Evolutionary conservation across 2,888 invertebrate genomes (phyloP).

Genomic region (Thumatha senex): DNA sequence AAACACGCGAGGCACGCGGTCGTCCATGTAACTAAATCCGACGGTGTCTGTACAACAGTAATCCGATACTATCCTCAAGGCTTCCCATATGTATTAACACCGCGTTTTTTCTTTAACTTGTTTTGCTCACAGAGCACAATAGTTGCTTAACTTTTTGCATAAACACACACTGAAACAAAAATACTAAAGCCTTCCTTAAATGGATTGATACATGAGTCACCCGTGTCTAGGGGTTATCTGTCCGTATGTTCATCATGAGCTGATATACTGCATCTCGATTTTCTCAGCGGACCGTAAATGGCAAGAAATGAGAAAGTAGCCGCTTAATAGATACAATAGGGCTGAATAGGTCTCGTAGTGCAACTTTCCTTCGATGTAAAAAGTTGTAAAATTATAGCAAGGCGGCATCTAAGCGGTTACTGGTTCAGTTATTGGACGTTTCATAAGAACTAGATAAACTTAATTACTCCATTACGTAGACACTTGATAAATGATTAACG

Average conservation of each 20-base stretch:
- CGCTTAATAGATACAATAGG: conserved; percentile 82
- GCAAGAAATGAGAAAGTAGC: conserved; percentile 80
- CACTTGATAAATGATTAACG: conserved; percentile 47
- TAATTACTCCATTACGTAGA: conserved; percentile 67
- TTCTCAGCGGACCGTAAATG: conserved; percentile 77
- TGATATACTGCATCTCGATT: conserved; percentile 66
- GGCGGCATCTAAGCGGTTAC: conserved; percentile 54
- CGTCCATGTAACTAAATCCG: conserved; percentile 67
- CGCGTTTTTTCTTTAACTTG: conserved; percentile 57
- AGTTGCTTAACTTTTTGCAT: conserved; percentile 31
- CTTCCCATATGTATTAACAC: conserved; percentile 73
- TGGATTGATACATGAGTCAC: conserved; percentile 25
- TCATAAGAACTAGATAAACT: conserved; percentile 61
- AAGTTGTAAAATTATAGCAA: conserved; percentile 66
- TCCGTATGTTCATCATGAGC: conserved; percentile 55
- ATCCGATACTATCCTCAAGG: conserved; percentile 73
- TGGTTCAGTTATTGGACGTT: conserved; percentile 57
- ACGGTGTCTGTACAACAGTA: conserved; percentile 40
- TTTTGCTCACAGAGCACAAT: conserved; percentile 43
- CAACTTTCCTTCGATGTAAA: conserved; percentile 75
- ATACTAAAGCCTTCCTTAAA: no score
- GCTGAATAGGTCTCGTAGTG: conserved; percentile 68
- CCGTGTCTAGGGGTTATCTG: conserved; percentile 46
- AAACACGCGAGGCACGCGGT: conserved; percentile 46
- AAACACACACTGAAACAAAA: neutral